Evolutionary conservation across 2,797 vertebrate genomes (phyloP), one percentile per base, ranked within the genome.

Genomic region (Coracias cyanogaster): DNA sequence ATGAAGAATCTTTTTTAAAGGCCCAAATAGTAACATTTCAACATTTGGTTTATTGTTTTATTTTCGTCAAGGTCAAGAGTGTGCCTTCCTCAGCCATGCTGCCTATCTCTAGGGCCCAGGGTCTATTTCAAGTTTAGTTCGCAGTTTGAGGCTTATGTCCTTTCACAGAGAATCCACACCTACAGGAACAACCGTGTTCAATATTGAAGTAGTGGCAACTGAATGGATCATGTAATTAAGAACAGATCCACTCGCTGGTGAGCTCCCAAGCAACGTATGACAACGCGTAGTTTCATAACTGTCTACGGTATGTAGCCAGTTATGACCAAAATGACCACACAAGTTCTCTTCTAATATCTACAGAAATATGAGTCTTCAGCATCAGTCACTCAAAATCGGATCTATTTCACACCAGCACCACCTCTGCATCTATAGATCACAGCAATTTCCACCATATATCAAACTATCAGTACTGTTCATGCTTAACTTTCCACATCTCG

Each of bases 31-130:
- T 48, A 71, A 54, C 13, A 71, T 52, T 81, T 41, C 25, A 71
- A 25, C 28, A 13, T 78, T n/a, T 1, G 12, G 20, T 33, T 45
- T 66, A 45, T n/a, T 64, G n/a, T 22, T 73, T 57, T n/a, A 11
- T 79, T 74, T 72, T 26, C 29, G 51, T 8, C 0, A 0, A 54
- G 28, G 6, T 51, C 18, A 94, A 54, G 12, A 26, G 14, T 1
- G 2, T 54, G 18, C 46, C 26, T 61, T 28, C 10, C 37, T 57
- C 35, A 66, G 35, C 20, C 9, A 45, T 17, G 11, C 39, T 55
- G 39, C n/a, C 41, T 43, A 51, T 28, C 45, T 31, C n/a, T 73
- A 31, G 24, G 58, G 10, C 13, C 14, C 35, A 37, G 10, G 14
- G 18, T 82, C 70, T 78, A 4, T 12, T 26, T 64, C 58, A 54